Evolutionary conservation across 1,140 invertebrate species (phyloP).

Genomic region (Drosophila sproati): DNA sequence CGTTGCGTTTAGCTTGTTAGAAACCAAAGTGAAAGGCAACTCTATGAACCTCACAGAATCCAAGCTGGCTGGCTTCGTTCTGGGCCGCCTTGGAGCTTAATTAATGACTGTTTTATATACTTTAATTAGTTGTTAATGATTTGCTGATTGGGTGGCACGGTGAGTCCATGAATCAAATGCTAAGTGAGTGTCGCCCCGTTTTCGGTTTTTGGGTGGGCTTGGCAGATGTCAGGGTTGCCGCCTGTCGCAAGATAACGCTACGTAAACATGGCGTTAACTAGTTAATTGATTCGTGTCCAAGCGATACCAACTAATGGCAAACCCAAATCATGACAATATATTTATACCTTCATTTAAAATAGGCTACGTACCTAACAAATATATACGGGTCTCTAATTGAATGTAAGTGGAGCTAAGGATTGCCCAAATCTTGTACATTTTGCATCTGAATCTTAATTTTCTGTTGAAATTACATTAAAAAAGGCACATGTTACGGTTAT

Average conservation of each 20-base stretch:
- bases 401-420: no score
- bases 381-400: no score
- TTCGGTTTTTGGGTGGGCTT: conserved; percentile 56
- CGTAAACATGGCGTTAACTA: conserved; percentile 44
- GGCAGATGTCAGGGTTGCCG: conserved; percentile 77
- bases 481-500: neutral
- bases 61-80: conserved; percentile 19
- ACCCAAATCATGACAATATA: conserved; percentile 1
- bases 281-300: conserved; percentile 38
- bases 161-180: conserved; percentile 66
- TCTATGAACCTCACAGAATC: conserved; percentile 22
- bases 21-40: conserved; percentile 67
- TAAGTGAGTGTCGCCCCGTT: conserved; percentile 55
- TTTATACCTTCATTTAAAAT: neutral
- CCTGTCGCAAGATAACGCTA: conserved; percentile 21
- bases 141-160: conserved; percentile 67
- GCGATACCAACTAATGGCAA: conserved; percentile 32
- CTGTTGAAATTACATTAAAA: neutral
- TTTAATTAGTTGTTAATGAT: conserved; percentile 83
- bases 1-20: conserved; percentile 18
- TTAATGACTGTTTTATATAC: conserved; percentile 80
- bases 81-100: conserved; percentile 58
- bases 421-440: no score
- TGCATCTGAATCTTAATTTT: no score
- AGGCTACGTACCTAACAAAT: neutral